These are phyloP conservation scores for Actenoides hombroni DNA, from an alignment of 2,113 vertebrate species.

Conservation along the genomic window DNA sequence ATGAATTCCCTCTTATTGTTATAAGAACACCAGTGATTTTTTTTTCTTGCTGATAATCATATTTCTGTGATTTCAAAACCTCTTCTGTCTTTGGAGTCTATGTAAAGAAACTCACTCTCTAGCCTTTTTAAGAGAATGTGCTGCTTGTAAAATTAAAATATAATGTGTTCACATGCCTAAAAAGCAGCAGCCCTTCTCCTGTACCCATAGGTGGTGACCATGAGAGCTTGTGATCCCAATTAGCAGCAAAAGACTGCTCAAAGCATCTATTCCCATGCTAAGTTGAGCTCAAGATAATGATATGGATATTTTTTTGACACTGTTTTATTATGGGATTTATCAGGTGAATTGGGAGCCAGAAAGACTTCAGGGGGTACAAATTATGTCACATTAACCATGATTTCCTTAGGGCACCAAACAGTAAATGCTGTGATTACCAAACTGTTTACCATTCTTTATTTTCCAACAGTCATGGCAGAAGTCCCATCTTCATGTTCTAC, in stretches of 20 bases:
- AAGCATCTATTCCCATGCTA: no score
- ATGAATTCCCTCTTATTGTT: background rate
- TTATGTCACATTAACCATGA: no score
- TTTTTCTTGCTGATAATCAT: background rate
- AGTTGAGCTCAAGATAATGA: no score
- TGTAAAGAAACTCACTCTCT: background rate
- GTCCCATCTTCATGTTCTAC: background rate
- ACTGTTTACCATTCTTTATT: no score
- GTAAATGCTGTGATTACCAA: no score
- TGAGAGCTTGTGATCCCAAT: background rate
- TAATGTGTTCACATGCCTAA: background rate
- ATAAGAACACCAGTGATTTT: rapidly evolving
- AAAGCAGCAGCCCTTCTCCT: background rate
- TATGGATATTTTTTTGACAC: no score
- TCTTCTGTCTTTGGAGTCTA: background rate
- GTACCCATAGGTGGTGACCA: background rate
- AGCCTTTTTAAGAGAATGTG: background rate
- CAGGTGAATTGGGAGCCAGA: no score
- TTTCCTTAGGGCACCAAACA: no score
- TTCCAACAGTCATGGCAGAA: no score
- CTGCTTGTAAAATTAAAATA: background rate
- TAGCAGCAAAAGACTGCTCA: no score
- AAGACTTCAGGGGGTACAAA: no score
- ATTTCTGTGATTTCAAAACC: background rate
- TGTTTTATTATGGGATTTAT: no score